Conservation (phyloP, 2,888 invertebrate species). For the Lumbricus terrestris region DNA sequence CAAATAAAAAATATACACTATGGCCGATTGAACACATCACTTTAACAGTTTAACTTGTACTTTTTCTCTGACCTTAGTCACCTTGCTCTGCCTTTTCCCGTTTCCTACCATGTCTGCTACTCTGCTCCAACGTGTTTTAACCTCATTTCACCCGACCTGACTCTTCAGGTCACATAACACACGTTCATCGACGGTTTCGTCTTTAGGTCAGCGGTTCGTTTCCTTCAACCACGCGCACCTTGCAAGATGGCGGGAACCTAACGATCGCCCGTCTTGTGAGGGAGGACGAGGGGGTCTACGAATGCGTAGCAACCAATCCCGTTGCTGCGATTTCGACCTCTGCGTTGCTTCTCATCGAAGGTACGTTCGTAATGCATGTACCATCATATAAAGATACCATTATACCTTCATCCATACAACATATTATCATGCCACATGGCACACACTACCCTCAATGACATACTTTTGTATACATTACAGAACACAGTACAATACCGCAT, state of each 20-base stretch:
- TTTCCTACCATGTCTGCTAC: not conserved
- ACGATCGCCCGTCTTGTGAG: slow-evolving; percentile 83
- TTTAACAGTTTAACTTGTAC: not conserved
- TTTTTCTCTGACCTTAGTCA: not conserved
- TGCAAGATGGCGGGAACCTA: slow-evolving; percentile 80
- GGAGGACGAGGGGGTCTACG: slow-evolving; percentile 90
- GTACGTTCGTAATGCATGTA: slow-evolving; percentile 38
- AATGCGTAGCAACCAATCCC: slow-evolving; percentile 91
- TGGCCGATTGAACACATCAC: not conserved
- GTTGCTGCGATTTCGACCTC: slow-evolving; percentile 88
- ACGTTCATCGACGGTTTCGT: too few species aligned
- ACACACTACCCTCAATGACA: too few species aligned
- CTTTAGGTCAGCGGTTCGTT: slow-evolving; percentile 75
- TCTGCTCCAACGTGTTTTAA: not conserved
- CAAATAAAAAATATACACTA: too few species aligned
- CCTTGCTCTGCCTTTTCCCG: not conserved
- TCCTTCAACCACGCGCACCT: slow-evolving; percentile 63
- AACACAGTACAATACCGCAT: not conserved
- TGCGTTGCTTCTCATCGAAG: slow-evolving; percentile 57
- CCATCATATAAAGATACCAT: not conserved
- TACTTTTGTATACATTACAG: not conserved
- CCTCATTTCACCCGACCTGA: not conserved
- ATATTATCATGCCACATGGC: not conserved
- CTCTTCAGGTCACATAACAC: slow-evolving; percentile 70
- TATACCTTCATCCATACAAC: not conserved